Evolutionary conservation across 2,797 vertebrate genomes (phyloP).

Genomic region (Chelidonichthys spinosus): DNA sequence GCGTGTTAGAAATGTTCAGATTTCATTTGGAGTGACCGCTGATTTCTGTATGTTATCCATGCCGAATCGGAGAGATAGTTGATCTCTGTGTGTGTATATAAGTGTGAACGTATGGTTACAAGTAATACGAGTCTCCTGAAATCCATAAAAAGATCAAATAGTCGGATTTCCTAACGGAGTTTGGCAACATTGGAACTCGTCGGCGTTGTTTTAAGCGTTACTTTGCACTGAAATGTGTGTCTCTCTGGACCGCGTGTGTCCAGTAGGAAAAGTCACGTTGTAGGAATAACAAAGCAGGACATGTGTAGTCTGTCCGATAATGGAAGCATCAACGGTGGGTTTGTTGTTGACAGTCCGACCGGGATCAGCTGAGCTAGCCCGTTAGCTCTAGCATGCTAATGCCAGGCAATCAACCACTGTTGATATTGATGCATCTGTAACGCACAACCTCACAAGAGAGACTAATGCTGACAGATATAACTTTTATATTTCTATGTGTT

Average conservation of each 20-base stretch:
- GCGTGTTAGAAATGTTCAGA: fast-evolving
- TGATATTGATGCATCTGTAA: not conserved
- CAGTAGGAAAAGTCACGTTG: not conserved
- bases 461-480: not conserved
- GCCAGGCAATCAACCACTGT: not conserved
- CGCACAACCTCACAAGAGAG: not conserved
- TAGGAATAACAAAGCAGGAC: fast-evolving
- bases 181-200: not conserved
- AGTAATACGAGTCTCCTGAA: fast-evolving
- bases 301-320: constrained; percentile 56
- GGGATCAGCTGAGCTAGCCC: constrained; percentile 60
- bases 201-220: not conserved
- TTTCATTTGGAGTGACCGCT: fast-evolving
- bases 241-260: not conserved
- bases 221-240: not conserved
- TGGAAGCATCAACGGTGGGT: constrained; percentile 14
- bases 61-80: fast-evolving
- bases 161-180: not conserved
- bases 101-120: not conserved
- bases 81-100: fast-evolving
- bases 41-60: not conserved
- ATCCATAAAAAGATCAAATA: not conserved
- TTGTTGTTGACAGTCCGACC: constrained; percentile 62
- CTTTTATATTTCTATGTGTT: not conserved
- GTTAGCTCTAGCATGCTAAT: constrained; percentile 52